Evolutionary conservation across 2,797 vertebrate species (phyloP), one percentile per base, ranked within the genome.

Genomic region (Mus minutoides): DNA sequence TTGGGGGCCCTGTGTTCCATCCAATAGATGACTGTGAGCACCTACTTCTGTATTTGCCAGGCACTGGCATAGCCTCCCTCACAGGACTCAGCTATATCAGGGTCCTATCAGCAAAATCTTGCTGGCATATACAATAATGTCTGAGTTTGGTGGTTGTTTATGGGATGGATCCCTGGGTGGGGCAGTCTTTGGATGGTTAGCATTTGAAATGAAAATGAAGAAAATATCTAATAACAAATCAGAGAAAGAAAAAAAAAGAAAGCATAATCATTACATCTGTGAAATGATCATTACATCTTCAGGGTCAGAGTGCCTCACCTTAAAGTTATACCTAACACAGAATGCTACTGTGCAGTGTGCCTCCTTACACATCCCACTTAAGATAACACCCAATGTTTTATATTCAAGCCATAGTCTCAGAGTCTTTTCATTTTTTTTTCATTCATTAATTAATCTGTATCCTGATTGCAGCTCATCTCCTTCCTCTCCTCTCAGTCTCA

Each of bases 341-440:
- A 58, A 49, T 6, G 31, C 14, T 12, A 76, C 21, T 71, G 88
- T 90, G 17, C 31, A 79, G 16, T 3, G 62, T 71, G 88, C 26
- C 89, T 88, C 92, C 87, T 79, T 78, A 85, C 90, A 40, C 24
- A 80, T 58, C 52, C 40, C 58, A 64, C 3, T 94, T 94, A 87
- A 94, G 94, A 67, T 46, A 88, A 71, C 79, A 60, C 0, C 17
- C 46, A 46, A 67, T 52, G 9, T 60, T 85, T 22, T 60, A 83
- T 6, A 40, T 14, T 46, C 13, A 82, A 52, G 40, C 90, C 22
- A 60, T 75, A 43, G 13, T 69, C 13, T 80, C 19, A 88, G 11
- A 85, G 64, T 78, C 69, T 19, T 71, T n/a, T 71, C 34, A 19
- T 21, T 71, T 71, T 21, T 69, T 71, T 19, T 37, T 17, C 31